phyloP scores from a whole-genome alignment of 1,140 invertebrate species.

The Papilio helenus region DNA sequence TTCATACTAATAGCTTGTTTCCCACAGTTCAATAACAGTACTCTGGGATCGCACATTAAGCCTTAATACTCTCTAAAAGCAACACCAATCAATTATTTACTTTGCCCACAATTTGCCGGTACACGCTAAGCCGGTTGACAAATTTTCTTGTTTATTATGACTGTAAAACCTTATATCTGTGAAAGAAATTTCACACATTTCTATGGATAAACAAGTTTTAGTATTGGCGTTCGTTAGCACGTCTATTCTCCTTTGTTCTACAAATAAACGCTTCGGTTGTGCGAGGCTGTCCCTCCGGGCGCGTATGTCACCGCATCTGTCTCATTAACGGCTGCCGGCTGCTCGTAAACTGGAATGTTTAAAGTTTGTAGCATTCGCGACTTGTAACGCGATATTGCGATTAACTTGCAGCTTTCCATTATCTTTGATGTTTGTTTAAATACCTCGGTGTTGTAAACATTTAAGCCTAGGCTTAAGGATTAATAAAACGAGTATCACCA shows the following conservation, averaged over 20 bases:
- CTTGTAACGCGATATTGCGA: conserved; percentile 27
- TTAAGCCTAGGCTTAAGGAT: neutral
- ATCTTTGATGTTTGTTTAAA: conserved; percentile 1
- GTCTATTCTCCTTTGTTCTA: conserved; percentile 44
- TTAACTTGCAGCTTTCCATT: conserved; percentile 18
- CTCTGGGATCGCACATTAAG: conserved; percentile 1
- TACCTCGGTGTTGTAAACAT: neutral
- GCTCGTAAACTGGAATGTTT: conserved; percentile 33
- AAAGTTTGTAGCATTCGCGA: conserved; percentile 34
- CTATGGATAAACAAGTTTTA: conserved; percentile 11
- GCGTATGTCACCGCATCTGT: conserved; percentile 45
- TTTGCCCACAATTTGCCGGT: conserved; percentile 22
- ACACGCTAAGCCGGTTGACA: conserved; percentile 35
- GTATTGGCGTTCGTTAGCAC: conserved; percentile 40
- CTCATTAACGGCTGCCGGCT: conserved; percentile 44
- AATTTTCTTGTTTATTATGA: conserved; percentile 31
- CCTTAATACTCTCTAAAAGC: conserved; percentile 24
- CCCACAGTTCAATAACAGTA: conserved; percentile 16
- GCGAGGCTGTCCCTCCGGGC: conserved; percentile 20
- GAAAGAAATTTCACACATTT: conserved; percentile 29
- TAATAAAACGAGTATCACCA: neutral
- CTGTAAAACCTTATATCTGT: conserved; percentile 20
- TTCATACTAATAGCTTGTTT: conserved; percentile 12
- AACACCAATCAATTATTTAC: conserved; percentile 34
- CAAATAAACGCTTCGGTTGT: conserved; percentile 38